Evolutionary conservation across 2,113 vertebrate genomes (phyloP).

Genomic region (Mormoops blainvillei): DNA sequence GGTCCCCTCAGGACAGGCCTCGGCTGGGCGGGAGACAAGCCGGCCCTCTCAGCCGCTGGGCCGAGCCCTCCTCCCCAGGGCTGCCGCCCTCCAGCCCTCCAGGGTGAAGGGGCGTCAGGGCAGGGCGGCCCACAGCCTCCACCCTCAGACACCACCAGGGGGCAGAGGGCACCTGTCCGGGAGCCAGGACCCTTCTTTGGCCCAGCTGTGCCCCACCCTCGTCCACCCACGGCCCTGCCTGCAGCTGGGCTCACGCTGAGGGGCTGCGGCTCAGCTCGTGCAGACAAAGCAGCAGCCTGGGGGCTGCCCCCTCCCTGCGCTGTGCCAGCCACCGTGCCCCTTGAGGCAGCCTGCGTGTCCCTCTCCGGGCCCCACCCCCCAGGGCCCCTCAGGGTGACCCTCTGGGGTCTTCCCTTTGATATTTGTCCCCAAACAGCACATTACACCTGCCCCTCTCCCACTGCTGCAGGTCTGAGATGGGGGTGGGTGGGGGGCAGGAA

Average conservation of each 20-base stretch:
- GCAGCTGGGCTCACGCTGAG: background rate
- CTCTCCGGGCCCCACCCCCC: no score
- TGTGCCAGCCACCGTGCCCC: background rate
- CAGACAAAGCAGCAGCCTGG: background rate
- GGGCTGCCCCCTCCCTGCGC: background rate
- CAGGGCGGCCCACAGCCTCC: background rate
- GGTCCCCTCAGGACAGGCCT: background rate
- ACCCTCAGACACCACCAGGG: background rate
- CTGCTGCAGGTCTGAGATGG: background rate
- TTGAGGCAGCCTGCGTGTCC: background rate
- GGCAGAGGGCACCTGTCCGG: background rate
- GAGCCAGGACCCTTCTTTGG: background rate
- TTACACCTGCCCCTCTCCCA: background rate
- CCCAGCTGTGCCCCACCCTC: background rate
- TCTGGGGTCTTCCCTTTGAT: background rate
- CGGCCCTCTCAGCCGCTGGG: background rate
- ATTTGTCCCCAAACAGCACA: background rate
- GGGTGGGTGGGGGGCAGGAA: background rate
- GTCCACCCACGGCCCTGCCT: background rate
- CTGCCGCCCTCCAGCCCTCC: no score
- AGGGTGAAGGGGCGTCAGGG: background rate
- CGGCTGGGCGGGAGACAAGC: background rate
- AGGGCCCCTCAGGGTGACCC: no score
- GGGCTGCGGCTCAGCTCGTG: accelerated
- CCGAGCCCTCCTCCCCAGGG: background rate